A percentile compares a stretch with the other conserved stretches of the same genome.
phyloP scores from a whole-genome alignment of 2,797 vertebrate genomes.

The Chloroceryle amazona region DNA sequence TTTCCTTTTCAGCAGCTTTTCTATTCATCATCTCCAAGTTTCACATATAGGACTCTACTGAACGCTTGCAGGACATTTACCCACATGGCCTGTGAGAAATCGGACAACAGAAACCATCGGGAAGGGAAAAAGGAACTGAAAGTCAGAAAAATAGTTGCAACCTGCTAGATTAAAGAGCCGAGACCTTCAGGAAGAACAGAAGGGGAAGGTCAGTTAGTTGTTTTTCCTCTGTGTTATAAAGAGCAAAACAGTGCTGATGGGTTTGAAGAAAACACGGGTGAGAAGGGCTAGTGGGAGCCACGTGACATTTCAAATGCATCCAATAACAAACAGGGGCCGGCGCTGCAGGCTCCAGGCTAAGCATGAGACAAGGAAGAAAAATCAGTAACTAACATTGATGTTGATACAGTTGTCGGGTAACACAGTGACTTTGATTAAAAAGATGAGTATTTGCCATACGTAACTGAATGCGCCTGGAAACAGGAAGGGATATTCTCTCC shows the following conservation, averaged over 20 bases:
- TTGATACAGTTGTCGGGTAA: neutral
- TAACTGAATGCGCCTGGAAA: neutral
- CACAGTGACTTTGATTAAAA: neutral
- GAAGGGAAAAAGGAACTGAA: neutral
- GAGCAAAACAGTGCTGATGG: neutral
- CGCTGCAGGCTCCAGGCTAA: neutral
- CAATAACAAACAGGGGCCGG: rapidly evolving
- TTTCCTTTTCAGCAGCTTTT: slow-evolving; percentile 29
- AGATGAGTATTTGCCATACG: neutral
- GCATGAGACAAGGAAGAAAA: neutral
- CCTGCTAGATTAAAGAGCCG: neutral
- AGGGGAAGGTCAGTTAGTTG: neutral
- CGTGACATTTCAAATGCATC: rapidly evolving
- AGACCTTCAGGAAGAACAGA: neutral
- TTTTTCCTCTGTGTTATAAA: neutral
- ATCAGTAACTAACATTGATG: neutral
- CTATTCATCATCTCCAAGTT: slow-evolving; percentile 1
- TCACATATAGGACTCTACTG: neutral
- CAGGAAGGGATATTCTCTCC: neutral
- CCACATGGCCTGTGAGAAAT: neutral
- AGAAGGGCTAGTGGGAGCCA: neutral
- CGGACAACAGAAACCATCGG: neutral
- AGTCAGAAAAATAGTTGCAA: neutral
- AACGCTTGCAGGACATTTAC: neutral
- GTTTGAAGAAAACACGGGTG: neutral